Percentiles rank a stretch among this genome's conserved stretches.
These are phyloP conservation scores for Buteo buteo DNA, from an alignment of 2,113 vertebrate species.

Conservation along the genomic window DNA sequence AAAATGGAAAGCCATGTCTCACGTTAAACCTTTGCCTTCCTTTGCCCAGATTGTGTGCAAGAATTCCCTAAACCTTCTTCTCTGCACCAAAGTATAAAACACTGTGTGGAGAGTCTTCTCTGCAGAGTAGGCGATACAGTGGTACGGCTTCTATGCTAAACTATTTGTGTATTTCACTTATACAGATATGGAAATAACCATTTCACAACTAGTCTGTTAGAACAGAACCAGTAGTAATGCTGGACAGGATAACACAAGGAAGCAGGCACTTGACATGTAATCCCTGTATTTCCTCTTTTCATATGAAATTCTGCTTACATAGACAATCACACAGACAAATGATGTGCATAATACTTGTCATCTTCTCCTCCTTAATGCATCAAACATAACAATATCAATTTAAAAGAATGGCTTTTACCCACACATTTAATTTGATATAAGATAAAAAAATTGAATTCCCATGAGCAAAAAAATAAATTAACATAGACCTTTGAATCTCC, in stretches of 20 bases:
- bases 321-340: neutral
- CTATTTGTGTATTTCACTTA: neutral
- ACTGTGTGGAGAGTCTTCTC: neutral
- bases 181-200: neutral
- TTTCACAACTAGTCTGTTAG: neutral
- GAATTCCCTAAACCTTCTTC: neutral
- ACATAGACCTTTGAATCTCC: neutral
- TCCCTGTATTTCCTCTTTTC: neutral
- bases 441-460: neutral
- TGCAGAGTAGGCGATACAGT: neutral
- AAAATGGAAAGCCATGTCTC: neutral
- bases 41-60: neutral
- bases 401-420: neutral
- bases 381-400: neutral
- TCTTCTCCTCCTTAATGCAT: neutral
- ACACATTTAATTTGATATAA: neutral
- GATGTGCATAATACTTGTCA: neutral
- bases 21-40: neutral
- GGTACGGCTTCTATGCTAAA: neutral
- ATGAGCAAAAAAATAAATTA: neutral
- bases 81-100: neutral
- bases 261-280: neutral
- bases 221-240: neutral
- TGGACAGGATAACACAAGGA: neutral
- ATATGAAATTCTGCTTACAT: neutral